A percentile compares a stretch with the other conserved stretches of the same genome.
These are phyloP conservation scores for Glareola pratincola DNA, from an alignment of 2,113 vertebrate species.

Conservation along the genomic window DNA sequence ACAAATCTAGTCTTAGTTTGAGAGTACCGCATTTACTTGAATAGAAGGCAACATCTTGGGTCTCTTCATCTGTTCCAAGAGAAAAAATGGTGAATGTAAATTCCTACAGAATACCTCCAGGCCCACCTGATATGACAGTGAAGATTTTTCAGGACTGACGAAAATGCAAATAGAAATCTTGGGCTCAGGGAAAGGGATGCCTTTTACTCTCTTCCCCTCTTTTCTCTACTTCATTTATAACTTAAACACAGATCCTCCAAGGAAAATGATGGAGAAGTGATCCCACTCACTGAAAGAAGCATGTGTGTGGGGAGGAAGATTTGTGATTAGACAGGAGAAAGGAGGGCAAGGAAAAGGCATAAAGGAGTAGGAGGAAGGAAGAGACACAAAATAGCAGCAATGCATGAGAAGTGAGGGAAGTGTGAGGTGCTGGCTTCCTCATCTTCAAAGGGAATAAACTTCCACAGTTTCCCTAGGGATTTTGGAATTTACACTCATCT, in stretches of 20 bases:
- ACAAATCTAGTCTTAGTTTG: background rate
- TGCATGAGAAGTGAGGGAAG: background rate
- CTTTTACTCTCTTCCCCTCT: background rate
- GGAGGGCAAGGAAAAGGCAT: constrained; percentile 14
- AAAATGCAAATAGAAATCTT: background rate
- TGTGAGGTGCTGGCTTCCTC: background rate
- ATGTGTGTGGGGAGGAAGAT: background rate
- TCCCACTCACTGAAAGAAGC: constrained; percentile 32
- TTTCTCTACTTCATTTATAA: background rate
- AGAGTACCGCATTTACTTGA: background rate
- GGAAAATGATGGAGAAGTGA: constrained; percentile 33
- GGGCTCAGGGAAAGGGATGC: background rate
- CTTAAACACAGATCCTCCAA: background rate
- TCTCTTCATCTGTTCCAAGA: background rate
- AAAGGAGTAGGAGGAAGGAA: constrained; percentile 21
- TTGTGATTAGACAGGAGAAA: constrained; percentile 28
- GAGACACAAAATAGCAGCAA: background rate
- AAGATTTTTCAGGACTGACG: background rate
- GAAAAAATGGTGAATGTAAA: background rate
- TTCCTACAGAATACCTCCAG: background rate
- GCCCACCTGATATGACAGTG: background rate
- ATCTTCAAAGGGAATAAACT: background rate
- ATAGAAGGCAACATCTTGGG: background rate
- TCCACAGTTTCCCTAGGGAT: background rate
- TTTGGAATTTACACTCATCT: background rate